Evolutionary conservation across 2,888 invertebrate species (phyloP).

Genomic region (Nephrotoma appendiculata): DNA sequence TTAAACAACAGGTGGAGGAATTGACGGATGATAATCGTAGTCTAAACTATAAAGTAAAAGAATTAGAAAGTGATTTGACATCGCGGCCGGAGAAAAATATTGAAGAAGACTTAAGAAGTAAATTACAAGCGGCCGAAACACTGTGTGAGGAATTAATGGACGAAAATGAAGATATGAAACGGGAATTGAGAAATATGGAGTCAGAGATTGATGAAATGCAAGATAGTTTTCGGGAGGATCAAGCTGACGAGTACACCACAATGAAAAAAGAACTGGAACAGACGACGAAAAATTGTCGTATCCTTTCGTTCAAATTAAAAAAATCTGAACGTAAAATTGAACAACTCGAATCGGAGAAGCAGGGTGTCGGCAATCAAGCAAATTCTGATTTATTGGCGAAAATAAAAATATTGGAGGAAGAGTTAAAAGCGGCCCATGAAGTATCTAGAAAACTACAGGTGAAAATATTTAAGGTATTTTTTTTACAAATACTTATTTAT

Average conservation of each 20-base stretch:
- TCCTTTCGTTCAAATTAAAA: conserved; percentile 92
- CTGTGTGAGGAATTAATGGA: conserved; percentile 89
- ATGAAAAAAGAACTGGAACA: conserved; percentile 91
- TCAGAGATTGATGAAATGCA: conserved; percentile 99
- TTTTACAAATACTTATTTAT: not conserved
- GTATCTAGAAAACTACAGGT: conserved; percentile 52
- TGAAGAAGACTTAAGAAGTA: conserved; percentile 62
- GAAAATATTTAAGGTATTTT: not conserved
- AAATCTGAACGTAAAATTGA: conserved; percentile 86
- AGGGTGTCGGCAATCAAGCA: conserved; percentile 45
- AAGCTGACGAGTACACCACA: conserved; percentile 90
- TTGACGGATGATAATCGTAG: conserved; percentile 65
- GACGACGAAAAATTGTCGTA: conserved; percentile 94
- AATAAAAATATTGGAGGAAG: conserved; percentile 72
- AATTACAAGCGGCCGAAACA: conserved; percentile 78
- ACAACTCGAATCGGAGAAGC: conserved; percentile 74
- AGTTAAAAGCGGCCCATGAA: conserved; percentile 67
- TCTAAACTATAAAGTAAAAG: conserved; percentile 52
- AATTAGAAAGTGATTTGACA: conserved; percentile 56
- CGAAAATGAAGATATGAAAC: conserved; percentile 89
- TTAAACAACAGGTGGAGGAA: conserved; percentile 67
- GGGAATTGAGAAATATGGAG: conserved; percentile 83
- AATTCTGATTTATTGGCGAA: conserved; percentile 48
- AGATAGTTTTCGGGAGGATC: conserved; percentile 92
- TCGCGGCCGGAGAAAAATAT: conserved; percentile 22